phyloP scores from a whole-genome alignment of 1,140 invertebrate species.

The Wasmannia auropunctata region DNA sequence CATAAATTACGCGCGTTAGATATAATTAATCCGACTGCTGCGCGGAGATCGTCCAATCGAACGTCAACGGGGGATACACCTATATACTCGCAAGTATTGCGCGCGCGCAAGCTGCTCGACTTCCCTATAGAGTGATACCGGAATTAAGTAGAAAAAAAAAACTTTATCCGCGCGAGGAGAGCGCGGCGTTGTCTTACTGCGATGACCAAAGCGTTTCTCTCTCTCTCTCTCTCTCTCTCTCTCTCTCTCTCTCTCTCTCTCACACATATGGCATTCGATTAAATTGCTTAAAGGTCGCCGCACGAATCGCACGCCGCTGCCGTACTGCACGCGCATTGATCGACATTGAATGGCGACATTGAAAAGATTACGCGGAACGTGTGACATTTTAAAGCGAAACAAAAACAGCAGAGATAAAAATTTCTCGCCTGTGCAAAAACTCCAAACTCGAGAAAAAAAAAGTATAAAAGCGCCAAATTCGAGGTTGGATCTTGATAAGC shows the following conservation, averaged over 20 bases:
- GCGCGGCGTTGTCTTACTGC: not conserved
- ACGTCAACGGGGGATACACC: too few relatives aligned
- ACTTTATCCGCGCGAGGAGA: not conserved
- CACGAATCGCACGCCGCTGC: not conserved
- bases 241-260: too few relatives aligned
- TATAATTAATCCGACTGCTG: conserved; percentile 6
- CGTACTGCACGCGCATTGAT: not conserved
- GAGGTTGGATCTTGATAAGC: too few relatives aligned
- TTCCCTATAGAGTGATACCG: conserved; percentile 44
- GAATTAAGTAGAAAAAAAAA: conserved; percentile 43
- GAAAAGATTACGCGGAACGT: not conserved
- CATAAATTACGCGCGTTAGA: not conserved
- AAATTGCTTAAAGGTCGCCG: conserved; percentile 6
- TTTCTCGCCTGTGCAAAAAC: not conserved
- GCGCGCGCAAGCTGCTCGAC: not conserved
- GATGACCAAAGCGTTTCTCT: not conserved
- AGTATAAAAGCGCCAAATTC: too few relatives aligned
- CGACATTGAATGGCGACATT: conserved; percentile 17
- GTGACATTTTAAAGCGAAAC: not conserved
- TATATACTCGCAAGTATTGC: too few relatives aligned
- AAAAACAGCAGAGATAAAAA: not conserved
- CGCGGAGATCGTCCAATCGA: not conserved
- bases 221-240: too few relatives aligned
- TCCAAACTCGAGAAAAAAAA: not conserved
- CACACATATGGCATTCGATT: not conserved